Evolutionary conservation across 2,797 vertebrate species (phyloP), one percentile per base, ranked within the genome.

Genomic region (Trachurus trachurus): DNA sequence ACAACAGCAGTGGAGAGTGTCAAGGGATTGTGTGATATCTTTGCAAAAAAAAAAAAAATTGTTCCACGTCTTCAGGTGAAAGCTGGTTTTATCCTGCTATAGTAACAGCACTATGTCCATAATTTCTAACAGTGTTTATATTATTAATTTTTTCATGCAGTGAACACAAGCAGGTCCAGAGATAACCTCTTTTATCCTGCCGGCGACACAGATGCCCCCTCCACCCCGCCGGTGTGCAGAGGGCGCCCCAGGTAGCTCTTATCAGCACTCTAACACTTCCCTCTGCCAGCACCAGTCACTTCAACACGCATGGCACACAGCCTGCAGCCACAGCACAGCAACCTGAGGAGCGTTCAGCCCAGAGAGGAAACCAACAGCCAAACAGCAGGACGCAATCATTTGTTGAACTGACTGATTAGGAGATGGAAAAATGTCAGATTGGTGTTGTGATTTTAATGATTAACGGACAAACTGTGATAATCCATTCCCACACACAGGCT

Each of bases 191-290:
- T 57, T 82, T 71, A 78, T 84, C 72, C 75, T 54, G 66, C 61
- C 53, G 72, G 72, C 58, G 8, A 77, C 78, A 82, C 76, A 81
- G 81, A 81, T 68, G 67, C 63, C 69, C 64, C 49, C 68, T 88
- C 70, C 72, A 87, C 89, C 84, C 87, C 75, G 54, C 78, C 44
- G 44, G 59, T 73, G 76, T 56, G 45, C 59, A 68, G n/a, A 82
- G 72, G 82, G 61, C 85, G 81, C 83, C 78, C 81, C 74, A 80
- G 74, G 80, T 84, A 73, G 78, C 80, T 75, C 85, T 90, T 91
- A 90, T 92, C 92, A 91, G 78, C 75, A 72, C 82, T 71, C 73
- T 45, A 87, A 83, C 87, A 89, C 80, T 74, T 90, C 81, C 83
- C n/a, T 61, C 64, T 74, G 66, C 79, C 78, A 85, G 80, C 40